Conservation (phyloP, 2,797 vertebrate species). For the Coregonus ussuriensis region DNA sequence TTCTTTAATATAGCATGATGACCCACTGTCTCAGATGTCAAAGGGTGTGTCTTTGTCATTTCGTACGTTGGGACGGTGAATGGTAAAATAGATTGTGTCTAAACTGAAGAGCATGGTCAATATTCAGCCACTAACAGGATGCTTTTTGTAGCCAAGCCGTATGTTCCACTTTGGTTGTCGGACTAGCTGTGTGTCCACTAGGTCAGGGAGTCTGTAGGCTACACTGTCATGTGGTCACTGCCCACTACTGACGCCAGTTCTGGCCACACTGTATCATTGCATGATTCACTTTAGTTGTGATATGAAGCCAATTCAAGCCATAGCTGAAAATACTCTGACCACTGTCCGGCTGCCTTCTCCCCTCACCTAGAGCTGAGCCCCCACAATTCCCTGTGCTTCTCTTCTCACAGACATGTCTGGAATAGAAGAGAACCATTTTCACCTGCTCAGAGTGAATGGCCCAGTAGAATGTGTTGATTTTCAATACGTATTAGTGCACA, state of each 20-base stretch:
- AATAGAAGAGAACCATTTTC: constrained; percentile 32
- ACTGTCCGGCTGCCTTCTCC: constrained; percentile 22
- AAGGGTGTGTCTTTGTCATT: constrained; percentile 49
- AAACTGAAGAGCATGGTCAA: constrained; percentile 60
- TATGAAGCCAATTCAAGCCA: constrained; percentile 54
- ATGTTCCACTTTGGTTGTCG: constrained; percentile 25
- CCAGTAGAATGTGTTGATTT: constrained; percentile 36
- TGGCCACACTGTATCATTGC: constrained; percentile 51
- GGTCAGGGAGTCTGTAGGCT: constrained; percentile 23
- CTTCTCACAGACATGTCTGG: constrained; percentile 23
- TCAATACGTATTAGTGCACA: constrained; percentile 37
- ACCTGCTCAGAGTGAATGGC: constrained; percentile 7
- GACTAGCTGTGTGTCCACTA: constrained; percentile 26
- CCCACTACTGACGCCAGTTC: constrained; percentile 38
- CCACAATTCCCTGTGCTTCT: constrained; percentile 25
- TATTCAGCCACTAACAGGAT: constrained; percentile 45
- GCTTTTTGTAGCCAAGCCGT: constrained; percentile 53
- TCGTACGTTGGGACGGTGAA: constrained; percentile 40
- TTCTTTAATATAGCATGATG: constrained; percentile 61
- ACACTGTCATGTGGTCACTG: constrained; percentile 60
- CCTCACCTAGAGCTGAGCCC: neutral
- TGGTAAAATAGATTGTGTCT: constrained; percentile 51
- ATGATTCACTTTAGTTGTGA: constrained; percentile 67
- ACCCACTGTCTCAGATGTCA: constrained; percentile 57
- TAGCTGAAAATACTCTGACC: constrained; percentile 62